Evolutionary conservation across 2,113 vertebrate species (phyloP).

Genomic region (Phalacrocorax carbo): DNA sequence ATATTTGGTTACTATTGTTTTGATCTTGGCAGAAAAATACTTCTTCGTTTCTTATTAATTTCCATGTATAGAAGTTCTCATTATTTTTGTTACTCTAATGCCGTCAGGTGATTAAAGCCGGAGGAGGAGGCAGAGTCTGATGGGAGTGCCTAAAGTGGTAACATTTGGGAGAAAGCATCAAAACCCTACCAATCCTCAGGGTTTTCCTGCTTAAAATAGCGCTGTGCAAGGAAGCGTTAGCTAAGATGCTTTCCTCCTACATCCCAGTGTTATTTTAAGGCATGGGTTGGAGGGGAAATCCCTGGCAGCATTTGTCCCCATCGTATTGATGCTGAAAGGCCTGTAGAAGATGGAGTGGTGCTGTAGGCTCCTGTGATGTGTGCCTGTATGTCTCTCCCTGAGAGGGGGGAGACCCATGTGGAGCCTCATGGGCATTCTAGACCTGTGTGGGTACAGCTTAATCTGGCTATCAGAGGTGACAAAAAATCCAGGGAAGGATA

Average conservation of each 20-base stretch:
- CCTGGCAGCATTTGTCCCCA: not conserved
- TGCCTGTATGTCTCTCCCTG: not conserved
- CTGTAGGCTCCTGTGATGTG: fast-evolving
- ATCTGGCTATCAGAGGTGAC: not conserved
- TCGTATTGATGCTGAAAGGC: not conserved
- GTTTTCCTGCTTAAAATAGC: slow-evolving; percentile 23
- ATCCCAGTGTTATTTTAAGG: not conserved
- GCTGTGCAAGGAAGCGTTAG: not conserved
- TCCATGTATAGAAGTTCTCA: slow-evolving; percentile 9
- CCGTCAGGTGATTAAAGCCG: not conserved
- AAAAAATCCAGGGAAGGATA: not conserved
- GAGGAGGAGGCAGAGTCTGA: not conserved
- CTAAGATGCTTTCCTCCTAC: not conserved
- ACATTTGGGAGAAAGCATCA: not conserved
- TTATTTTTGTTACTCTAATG: slow-evolving; percentile 24
- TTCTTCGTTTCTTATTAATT: not conserved
- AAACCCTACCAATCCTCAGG: not conserved
- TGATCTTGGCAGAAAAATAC: not conserved
- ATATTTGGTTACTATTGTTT: slow-evolving; percentile 24
- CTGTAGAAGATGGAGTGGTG: not conserved
- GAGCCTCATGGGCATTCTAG: not conserved
- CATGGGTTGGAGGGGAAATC: slow-evolving; percentile 11
- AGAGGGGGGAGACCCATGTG: too few relatives aligned
- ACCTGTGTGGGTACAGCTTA: not conserved
- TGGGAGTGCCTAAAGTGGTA: not conserved